Percentiles rank a stretch among this genome's conserved stretches.
Conservation (phyloP, 2,888 invertebrate species). For the Saturnia pavonia region DNA sequence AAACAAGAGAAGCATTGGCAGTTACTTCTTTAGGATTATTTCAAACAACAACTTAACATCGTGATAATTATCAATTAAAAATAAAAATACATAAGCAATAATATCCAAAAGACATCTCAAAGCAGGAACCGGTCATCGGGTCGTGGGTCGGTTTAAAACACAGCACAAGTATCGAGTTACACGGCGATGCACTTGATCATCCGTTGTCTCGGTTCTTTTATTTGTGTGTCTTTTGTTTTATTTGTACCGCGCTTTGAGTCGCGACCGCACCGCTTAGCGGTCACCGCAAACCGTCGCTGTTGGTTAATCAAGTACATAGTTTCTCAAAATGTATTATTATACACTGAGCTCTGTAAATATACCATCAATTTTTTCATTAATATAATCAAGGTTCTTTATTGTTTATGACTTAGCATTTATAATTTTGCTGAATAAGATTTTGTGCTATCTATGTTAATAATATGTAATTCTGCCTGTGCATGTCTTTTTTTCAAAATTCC, state of each 20-base stretch:
- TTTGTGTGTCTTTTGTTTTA: slow-evolving; percentile 67
- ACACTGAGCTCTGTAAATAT: neutral
- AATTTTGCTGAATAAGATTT: no score
- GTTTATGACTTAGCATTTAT: no score
- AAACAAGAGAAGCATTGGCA: no score
- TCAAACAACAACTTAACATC: no score
- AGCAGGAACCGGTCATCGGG: slow-evolving; percentile 23
- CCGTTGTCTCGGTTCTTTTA: slow-evolving; percentile 69
- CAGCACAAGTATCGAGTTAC: slow-evolving; percentile 73
- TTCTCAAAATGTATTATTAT: slow-evolving; percentile 29
- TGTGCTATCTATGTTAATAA: no score
- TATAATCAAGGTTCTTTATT: no score
- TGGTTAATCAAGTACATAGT: slow-evolving; percentile 20
- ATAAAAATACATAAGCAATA: no score
- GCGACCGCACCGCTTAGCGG: slow-evolving; percentile 63
- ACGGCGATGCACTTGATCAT: slow-evolving; percentile 77
- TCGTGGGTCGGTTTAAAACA: slow-evolving; percentile 49
- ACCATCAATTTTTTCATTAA: no score
- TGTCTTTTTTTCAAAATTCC: no score
- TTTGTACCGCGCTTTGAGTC: slow-evolving; percentile 61
- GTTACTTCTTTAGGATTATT: no score
- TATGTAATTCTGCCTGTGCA: no score
- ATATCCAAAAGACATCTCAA: neutral
- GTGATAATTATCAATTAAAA: no score
- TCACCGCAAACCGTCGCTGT: slow-evolving; percentile 51